A percentile compares a stretch with the other conserved stretches of the same genome.
phyloP scores from a whole-genome alignment of 2,113 vertebrate genomes.

The Nycticebus coucang region DNA sequence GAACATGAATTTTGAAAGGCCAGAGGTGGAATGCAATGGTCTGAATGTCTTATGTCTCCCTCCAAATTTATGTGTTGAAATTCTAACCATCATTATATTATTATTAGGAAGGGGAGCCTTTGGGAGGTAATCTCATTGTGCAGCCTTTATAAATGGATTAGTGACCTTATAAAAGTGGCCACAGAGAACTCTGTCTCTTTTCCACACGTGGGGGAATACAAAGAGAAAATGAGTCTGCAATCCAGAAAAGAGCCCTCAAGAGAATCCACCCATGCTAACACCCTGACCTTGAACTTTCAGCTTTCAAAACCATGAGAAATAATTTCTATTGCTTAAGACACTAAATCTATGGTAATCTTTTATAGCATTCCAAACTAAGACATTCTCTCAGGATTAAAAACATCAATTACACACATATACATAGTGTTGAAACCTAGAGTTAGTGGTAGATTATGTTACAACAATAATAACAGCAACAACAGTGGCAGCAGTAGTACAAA shows the following conservation, averaged over 20 bases:
- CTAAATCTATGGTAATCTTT: background rate
- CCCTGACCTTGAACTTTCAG: background rate
- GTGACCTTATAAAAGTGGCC: background rate
- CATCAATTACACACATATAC: background rate
- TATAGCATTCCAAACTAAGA: background rate
- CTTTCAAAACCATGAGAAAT: background rate
- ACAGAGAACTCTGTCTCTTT: background rate
- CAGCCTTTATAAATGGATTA: background rate
- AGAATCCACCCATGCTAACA: background rate
- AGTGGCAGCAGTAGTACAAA: background rate
- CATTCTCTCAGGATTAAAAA: constrained; percentile 12
- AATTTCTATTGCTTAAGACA: background rate
- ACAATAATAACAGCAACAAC: background rate
- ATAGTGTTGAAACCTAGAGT: background rate
- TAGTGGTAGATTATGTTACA: constrained; percentile 24
- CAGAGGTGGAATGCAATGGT: background rate
- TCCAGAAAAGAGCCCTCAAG: background rate
- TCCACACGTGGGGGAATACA: too few species aligned
- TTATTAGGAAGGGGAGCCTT: background rate
- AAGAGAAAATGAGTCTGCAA: background rate
- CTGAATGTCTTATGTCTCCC: background rate
- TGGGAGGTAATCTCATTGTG: background rate
- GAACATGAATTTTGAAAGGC: background rate
- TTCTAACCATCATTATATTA: background rate
- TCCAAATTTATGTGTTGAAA: background rate